A percentile compares a stretch with the other conserved stretches of the same genome.
phyloP scores from a whole-genome alignment of 1,140 invertebrate species.

The Drosophila sucinea region DNA sequence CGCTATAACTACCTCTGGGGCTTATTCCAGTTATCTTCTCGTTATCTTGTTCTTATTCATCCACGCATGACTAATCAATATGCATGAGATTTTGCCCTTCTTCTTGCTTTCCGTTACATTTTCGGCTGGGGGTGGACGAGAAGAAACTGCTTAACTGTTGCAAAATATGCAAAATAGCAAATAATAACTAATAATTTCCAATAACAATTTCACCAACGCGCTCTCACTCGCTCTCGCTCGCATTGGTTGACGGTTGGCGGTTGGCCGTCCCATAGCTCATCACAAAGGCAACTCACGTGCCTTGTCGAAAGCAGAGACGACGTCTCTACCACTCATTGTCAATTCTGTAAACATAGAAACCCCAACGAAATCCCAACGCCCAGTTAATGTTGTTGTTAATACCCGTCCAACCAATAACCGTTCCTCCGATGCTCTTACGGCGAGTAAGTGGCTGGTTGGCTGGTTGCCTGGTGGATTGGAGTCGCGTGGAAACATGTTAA shows the following conservation, averaged over 20 bases:
- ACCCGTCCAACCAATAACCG: conserved; percentile 21
- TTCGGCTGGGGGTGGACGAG: neutral
- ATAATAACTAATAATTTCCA: conserved; percentile 54
- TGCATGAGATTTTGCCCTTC: neutral
- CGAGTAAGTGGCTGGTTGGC: neutral
- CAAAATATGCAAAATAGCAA: conserved; percentile 49
- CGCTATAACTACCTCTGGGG: too few relatives aligned
- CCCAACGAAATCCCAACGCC: conserved; percentile 10
- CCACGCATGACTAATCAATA: conserved; percentile 9
- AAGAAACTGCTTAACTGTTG: conserved; percentile 16
- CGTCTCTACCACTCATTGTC: conserved; percentile 34
- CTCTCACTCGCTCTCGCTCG: neutral
- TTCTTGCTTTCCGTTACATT: neutral
- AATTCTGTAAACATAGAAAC: conserved; percentile 32
- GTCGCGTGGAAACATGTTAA: conserved; percentile 33
- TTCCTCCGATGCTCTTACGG: conserved; percentile 13
- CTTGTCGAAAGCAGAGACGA: conserved; percentile 2
- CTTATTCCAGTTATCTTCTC: neutral
- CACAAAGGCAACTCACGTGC: conserved; percentile 47
- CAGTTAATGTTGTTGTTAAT: conserved; percentile 47
- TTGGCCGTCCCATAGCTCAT: conserved; percentile 3
- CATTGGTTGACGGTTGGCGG: too few relatives aligned
- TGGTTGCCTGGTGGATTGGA: neutral
- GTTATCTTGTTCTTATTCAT: neutral
- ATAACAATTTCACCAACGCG: conserved; percentile 40